phyloP scores from a whole-genome alignment of 1,140 invertebrate species.

The Drosophila pseudoananassae region DNA sequence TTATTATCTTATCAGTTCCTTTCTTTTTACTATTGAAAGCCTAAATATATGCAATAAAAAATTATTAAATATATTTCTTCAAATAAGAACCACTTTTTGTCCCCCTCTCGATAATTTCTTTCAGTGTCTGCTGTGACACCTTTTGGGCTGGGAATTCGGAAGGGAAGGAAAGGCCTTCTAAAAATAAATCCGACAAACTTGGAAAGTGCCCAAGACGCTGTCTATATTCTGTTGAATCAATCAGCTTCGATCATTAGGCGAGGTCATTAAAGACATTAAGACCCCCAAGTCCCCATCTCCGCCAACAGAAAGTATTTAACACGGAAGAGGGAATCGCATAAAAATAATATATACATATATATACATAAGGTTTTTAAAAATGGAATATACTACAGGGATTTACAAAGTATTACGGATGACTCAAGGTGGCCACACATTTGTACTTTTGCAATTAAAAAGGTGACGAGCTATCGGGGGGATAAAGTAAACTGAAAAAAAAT shows the following conservation, averaged over 20 bases:
- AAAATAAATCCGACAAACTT: slow-evolving; percentile 61
- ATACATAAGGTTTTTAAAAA: background rate
- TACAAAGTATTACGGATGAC: background rate
- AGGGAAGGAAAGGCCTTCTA: slow-evolving; percentile 17
- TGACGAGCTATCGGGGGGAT: background rate
- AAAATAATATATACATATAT: slow-evolving; percentile 37
- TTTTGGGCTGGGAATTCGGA: slow-evolving; percentile 34
- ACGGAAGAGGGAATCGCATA: slow-evolving; percentile 38
- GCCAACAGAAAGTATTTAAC: slow-evolving; percentile 39
- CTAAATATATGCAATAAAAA: slow-evolving; percentile 22
- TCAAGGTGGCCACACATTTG: slow-evolving; percentile 41
- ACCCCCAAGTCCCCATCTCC: background rate
- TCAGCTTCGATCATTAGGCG: slow-evolving; percentile 73
- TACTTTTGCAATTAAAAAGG: slow-evolving; percentile 8
- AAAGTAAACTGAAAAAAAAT: background rate
- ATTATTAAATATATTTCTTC: slow-evolving; percentile 2
- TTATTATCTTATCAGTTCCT: too few relatives aligned
- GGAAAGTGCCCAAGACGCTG: slow-evolving; percentile 47
- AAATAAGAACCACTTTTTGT: background rate
- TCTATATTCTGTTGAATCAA: slow-evolving; percentile 53
- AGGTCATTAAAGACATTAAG: slow-evolving; percentile 78
- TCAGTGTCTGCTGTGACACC: slow-evolving; percentile 25
- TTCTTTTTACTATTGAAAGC: background rate
- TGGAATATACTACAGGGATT: slow-evolving; percentile 2
- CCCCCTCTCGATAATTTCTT: background rate